Base-by-base conservation (phyloP, 2,797 vertebrate species). In the Tarsius wallacei region DNA sequence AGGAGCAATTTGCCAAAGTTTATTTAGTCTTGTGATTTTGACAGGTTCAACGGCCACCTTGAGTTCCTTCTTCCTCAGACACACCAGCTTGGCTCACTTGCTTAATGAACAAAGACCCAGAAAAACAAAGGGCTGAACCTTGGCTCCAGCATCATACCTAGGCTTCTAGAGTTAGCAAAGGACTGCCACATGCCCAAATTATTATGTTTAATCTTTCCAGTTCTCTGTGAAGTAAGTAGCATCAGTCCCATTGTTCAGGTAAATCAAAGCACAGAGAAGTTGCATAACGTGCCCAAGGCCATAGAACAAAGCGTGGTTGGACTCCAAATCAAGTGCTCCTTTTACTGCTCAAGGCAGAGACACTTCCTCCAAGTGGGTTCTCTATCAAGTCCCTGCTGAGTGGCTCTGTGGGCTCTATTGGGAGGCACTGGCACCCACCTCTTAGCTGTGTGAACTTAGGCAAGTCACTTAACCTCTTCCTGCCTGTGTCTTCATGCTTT, bases 1-100 rank as follows among this genome's bases (percentile, higher is more conserved):
- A 53, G 47, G 85, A 93, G 91, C 42, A 53, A 68, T 92, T 87
- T 85, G 83, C 93, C 95, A 87, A 57, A 33, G 87, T 93, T 95
- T 94, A 73, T 81, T 93, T 87, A 97, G 92, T 87, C 91, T 84
- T 91, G 74, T 61, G 68, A 42, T 94, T 93, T 85, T 78, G 74
- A 87, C 90, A 66, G 68, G 51, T 87, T 95, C 61, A 94, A 90
- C 57, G 71, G 84, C 83, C 76, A 87, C 83, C 83, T 33, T 77
- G 95, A 85, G 84, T 76, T 80, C 53, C 51, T 80, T 71, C 80
- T 87, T 81, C 64, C 12, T 88, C 55, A 61, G 84, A 87, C n/a
- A 31, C 76, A 86, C 8, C 70, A 57, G 21, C 68, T 94, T 53
- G 63, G 21, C 68, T 94, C 57, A 10, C 81, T 76, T 78, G 91